Percentiles rank a stretch among this genome's conserved stretches.
Evolutionary conservation across 2,113 vertebrate genomes (phyloP).

Genomic region (Platichthys flesus): DNA sequence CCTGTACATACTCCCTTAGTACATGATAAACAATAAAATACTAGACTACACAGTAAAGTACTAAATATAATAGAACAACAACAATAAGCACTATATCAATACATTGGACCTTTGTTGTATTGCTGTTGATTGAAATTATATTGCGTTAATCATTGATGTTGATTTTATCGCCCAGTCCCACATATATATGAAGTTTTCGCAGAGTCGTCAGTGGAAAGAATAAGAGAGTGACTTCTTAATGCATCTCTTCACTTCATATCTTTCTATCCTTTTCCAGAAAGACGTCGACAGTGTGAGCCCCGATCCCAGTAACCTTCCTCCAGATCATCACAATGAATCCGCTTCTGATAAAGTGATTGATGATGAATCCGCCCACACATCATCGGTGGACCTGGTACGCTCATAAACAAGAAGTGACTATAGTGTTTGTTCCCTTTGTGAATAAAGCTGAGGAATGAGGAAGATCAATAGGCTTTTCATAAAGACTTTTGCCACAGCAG

Average conservation of each 20-base stretch:
- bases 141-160: too few species aligned
- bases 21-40: too few species aligned
- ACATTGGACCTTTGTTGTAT: too few species aligned
- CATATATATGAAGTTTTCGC: too few species aligned
- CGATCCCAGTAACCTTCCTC: conserved; percentile 77
- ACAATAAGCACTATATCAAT: too few species aligned
- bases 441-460: conserved; percentile 17
- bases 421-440: conserved; percentile 2
- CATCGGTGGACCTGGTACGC: conserved; percentile 84
- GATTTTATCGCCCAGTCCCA: too few species aligned
- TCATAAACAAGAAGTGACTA: neutral
- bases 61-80: too few species aligned
- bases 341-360: conserved; percentile 74
- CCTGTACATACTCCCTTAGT: too few species aligned
- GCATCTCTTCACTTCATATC: neutral
- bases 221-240: neutral
- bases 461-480: too few species aligned
- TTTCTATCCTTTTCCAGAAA: conserved; percentile 76
- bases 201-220: neutral
- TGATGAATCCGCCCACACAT: conserved; percentile 77
- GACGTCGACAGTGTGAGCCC: conserved; percentile 81
- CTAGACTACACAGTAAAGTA: too few species aligned
- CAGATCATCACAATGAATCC: conserved; percentile 84
- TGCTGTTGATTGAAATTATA: too few species aligned
- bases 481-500: too few species aligned